Evolutionary conservation across 1,140 invertebrate species (phyloP).

Genomic region (Pseudomyrmex pallidus): DNA sequence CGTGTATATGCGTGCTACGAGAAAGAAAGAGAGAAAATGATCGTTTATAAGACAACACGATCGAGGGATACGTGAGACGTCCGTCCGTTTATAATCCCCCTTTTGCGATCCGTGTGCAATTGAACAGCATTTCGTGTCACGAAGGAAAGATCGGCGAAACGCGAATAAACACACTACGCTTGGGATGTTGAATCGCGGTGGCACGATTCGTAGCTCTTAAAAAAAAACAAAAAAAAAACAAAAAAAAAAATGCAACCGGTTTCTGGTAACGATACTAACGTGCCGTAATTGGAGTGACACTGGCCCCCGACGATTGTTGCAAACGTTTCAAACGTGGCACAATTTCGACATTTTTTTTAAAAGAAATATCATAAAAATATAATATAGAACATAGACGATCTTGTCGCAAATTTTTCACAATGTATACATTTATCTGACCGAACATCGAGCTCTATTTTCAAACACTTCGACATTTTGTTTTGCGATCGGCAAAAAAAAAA

Average conservation of each 20-base stretch:
- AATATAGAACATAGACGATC: too few relatives aligned
- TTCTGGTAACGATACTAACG: background rate
- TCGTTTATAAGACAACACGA: constrained; percentile 55
- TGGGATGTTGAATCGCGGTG: constrained; percentile 46
- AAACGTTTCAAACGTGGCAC: background rate
- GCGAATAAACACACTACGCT: constrained; percentile 45
- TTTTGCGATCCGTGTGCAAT: constrained; percentile 47
- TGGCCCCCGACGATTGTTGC: background rate
- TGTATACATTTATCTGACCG: too few relatives aligned
- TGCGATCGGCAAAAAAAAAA: too few relatives aligned
- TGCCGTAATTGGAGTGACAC: constrained; percentile 4
- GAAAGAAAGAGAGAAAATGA: background rate
- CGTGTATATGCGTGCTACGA: constrained; percentile 54
- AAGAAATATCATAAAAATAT: constrained; percentile 2
- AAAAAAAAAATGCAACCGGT: constrained; percentile 16
- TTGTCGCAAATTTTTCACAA: too few relatives aligned
- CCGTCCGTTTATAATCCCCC: constrained; percentile 48
- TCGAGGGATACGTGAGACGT: constrained; percentile 52
- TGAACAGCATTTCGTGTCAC: constrained; percentile 56
- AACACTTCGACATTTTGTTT: too few relatives aligned
- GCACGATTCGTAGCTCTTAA: constrained; percentile 8
- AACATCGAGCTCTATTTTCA: too few relatives aligned
- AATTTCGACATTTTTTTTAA: background rate
- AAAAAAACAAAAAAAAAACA: too few relatives aligned
- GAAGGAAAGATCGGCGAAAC: constrained; percentile 53